phyloP scores from a whole-genome alignment of 2,113 vertebrate genomes.

The Dasyprocta punctata region DNA sequence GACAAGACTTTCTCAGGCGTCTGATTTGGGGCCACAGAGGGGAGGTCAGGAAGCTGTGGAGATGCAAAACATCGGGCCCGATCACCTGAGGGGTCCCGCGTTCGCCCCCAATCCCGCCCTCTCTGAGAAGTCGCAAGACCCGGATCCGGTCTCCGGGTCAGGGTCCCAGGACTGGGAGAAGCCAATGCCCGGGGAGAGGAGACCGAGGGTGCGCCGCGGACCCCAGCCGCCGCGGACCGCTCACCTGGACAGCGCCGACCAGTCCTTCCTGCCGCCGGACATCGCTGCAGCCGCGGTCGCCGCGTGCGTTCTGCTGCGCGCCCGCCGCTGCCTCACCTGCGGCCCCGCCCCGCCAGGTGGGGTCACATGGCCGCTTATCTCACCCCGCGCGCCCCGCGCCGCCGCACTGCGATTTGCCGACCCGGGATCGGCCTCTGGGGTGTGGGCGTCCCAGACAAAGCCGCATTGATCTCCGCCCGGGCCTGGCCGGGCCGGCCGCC shows the following conservation, averaged over 20 bases:
- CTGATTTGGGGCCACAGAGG: too few species aligned
- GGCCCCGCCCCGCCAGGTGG: constrained; percentile 88
- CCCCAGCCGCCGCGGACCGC: constrained; percentile 7
- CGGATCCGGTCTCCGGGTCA: accelerated
- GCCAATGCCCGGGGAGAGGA: not conserved
- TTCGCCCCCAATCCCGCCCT: not conserved
- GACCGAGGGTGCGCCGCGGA: not conserved
- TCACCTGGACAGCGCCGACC: constrained; percentile 96
- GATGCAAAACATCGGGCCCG: too few species aligned
- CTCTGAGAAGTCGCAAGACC: not conserved
- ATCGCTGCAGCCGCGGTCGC: constrained; percentile 81
- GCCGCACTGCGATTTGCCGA: constrained; percentile 80
- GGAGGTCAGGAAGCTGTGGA: not conserved
- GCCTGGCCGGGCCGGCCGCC: not conserved
- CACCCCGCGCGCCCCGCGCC: constrained; percentile 72
- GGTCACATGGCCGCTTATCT: constrained; percentile 91
- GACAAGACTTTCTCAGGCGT: not conserved
- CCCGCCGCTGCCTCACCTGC: constrained; percentile 77
- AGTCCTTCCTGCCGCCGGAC: constrained; percentile 92
- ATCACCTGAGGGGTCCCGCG: not conserved
- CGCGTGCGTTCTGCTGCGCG: not conserved
- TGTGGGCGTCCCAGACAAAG: constrained; percentile 53
- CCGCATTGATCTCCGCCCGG: constrained; percentile 40
- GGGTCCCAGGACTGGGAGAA: not conserved
- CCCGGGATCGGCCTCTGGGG: constrained; percentile 38